Conservation (phyloP, 2,797 vertebrate genomes). For the Neosilurus mollespiculum region DNA sequence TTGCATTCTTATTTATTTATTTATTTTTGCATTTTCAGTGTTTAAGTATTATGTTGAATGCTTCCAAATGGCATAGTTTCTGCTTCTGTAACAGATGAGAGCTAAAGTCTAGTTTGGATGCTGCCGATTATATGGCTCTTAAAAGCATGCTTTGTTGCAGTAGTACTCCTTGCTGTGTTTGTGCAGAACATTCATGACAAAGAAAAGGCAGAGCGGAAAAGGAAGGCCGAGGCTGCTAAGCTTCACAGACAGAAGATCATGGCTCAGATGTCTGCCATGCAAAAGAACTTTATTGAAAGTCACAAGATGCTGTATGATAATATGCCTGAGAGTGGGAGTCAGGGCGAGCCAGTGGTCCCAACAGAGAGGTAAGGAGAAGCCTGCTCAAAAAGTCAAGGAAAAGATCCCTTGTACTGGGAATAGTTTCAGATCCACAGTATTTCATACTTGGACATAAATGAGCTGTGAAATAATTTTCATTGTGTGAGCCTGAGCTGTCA, state of each 20-base stretch:
- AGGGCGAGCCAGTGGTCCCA: slow-evolving; percentile 72
- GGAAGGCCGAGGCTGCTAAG: slow-evolving; percentile 94
- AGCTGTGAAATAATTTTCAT: background rate
- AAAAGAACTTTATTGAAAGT: slow-evolving; percentile 97
- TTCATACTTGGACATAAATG: background rate
- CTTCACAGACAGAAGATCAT: slow-evolving; percentile 97
- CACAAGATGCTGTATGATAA: slow-evolving; percentile 95
- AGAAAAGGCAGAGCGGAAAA: slow-evolving; percentile 94
- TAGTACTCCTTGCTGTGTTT: background rate
- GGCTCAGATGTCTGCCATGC: slow-evolving; percentile 99
- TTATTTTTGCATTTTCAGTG: too few species aligned
- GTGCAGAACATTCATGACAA: slow-evolving; percentile 87
- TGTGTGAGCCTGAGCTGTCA: too few species aligned
- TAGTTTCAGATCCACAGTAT: background rate
- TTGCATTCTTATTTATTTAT: background rate
- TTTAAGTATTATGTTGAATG: background rate
- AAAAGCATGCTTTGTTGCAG: background rate
- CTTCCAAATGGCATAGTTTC: background rate
- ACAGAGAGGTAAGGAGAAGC: slow-evolving; percentile 77
- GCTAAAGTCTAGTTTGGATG: background rate
- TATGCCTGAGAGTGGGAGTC: slow-evolving; percentile 78
- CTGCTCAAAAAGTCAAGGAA: background rate
- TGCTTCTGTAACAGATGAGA: background rate
- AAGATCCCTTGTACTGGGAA: background rate
- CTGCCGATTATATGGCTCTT: background rate